These are phyloP conservation scores for Leptatherina wallacei DNA, from an alignment of 2,797 vertebrate genomes.

Conservation along the genomic window DNA sequence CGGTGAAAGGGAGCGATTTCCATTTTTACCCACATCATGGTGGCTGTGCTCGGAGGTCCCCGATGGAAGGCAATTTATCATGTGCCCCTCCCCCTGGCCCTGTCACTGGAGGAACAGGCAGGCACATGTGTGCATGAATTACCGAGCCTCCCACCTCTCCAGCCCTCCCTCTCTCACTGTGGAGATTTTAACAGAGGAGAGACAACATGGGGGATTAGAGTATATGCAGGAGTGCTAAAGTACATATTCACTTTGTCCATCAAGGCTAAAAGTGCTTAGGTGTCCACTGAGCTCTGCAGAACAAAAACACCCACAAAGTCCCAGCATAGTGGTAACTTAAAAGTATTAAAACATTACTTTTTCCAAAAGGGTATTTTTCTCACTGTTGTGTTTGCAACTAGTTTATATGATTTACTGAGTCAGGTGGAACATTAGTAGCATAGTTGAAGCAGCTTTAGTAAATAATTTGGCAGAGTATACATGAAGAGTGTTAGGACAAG, in stretches of 20 bases:
- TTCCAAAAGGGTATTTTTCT: neutral
- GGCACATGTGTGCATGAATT: slow-evolving; percentile 88
- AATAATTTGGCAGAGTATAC: slow-evolving; percentile 27
- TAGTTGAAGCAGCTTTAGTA: neutral
- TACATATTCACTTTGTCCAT: slow-evolving; percentile 76
- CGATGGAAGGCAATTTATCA: slow-evolving; percentile 88
- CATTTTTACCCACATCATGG: slow-evolving; percentile 88
- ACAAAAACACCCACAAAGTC: slow-evolving; percentile 14
- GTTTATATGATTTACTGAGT: slow-evolving; percentile 1
- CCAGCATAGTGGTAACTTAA: neutral
- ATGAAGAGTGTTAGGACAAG: slow-evolving; percentile 4
- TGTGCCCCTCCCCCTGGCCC: slow-evolving; percentile 84
- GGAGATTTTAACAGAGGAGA: slow-evolving; percentile 76
- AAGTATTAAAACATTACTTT: neutral
- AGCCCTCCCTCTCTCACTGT: slow-evolving; percentile 48
- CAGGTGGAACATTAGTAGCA: slow-evolving; percentile 4
- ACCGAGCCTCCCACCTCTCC: slow-evolving; percentile 72
- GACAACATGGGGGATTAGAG: slow-evolving; percentile 74
- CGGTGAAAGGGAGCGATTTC: slow-evolving; percentile 87
- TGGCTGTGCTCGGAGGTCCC: slow-evolving; percentile 85
- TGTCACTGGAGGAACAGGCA: slow-evolving; percentile 86
- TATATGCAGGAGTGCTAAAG: slow-evolving; percentile 66
- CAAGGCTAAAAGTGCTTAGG: slow-evolving; percentile 45
- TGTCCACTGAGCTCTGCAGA: slow-evolving; percentile 24
- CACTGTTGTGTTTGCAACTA: neutral